Base-by-base conservation (phyloP, 1,140 invertebrate species). In the Parasteatoda tepidariorum region DNA sequence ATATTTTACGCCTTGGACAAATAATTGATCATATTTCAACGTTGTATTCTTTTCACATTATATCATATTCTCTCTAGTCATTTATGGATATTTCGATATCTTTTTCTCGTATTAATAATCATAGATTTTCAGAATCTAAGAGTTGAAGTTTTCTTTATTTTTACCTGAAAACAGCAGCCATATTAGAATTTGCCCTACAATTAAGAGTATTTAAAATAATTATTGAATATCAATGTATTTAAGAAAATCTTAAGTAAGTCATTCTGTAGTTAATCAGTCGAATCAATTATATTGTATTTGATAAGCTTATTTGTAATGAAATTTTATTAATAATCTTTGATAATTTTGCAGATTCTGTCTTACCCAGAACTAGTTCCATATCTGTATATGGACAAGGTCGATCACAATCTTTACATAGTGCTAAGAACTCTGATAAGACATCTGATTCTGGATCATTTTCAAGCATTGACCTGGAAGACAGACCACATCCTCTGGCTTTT, bases 391-490 rank as follows among this genome's bases (percentile, higher is more conserved):
- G 78, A 11, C 78, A 82, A 71, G 78, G 78, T 5, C 24, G 57
- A 82, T 34, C 67, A 7, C 78, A 82, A 33, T 31, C 66, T 61
- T 48, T 82, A 13, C 67, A 82, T 2, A 82, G 28, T 61, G 26
- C 55, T 24, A 82, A 82, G n/a, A 30, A 61, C 57, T 70, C 54
- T 38, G 78, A 82, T 7, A 82, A 62, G 26, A 5, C 15, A 3
- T 82, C 78, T 5, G 7, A 38, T 41, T 70, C 78, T 22, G 57
- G 34, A 13, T 82, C 78, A 4, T 70, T 70, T 30, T 48, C 55
- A n/a, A 81, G 78, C 18, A 70, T 82, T 82, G 78, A 82, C 22
- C 31, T 82, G 67, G 78, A 82, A 38, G 78, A 82, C 33, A 82
- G 78, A 15, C 78, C 78, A 24, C 67, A 82, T 61, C 78, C 78